These are phyloP conservation scores for Botia almorhae DNA, from an alignment of 2,797 vertebrate genomes.

Conservation along the genomic window DNA sequence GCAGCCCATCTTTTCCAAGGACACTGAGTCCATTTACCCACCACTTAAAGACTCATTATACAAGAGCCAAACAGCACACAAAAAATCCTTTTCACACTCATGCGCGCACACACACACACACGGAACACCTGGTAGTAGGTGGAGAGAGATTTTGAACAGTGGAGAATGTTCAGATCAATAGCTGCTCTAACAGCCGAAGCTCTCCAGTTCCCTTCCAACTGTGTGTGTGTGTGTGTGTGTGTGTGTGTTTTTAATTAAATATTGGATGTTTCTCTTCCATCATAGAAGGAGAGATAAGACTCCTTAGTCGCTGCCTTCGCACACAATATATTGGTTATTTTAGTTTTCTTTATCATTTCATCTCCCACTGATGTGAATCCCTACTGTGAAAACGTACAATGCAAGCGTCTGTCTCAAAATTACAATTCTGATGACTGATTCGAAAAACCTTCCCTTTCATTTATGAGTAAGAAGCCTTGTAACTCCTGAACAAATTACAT, in stretches of 20 bases:
- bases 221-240: not conserved
- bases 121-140: slow-evolving; percentile 73
- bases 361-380: not conserved
- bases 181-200: slow-evolving; percentile 7
- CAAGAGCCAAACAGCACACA: slow-evolving; percentile 52
- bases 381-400: not conserved
- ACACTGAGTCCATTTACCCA: slow-evolving; percentile 54
- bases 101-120: slow-evolving; percentile 56
- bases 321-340: slow-evolving; percentile 26
- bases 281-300: not conserved
- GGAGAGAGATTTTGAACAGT: slow-evolving; percentile 42
- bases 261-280: slow-evolving; percentile 17
- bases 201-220: slow-evolving; percentile 12
- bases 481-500: not conserved
- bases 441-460: not conserved
- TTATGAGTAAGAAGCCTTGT: not conserved
- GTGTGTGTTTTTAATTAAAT: slow-evolving; percentile 30
- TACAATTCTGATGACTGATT: not conserved
- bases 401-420: slow-evolving; percentile 1
- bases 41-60: slow-evolving; percentile 59
- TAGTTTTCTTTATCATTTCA: slow-evolving; percentile 7
- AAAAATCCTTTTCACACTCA: slow-evolving; percentile 12
- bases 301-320: not conserved
- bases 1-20: slow-evolving; percentile 60
- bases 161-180: slow-evolving; percentile 37